Conservation (phyloP, 1,140 invertebrate genomes). For the Contarinia nasturtii region DNA sequence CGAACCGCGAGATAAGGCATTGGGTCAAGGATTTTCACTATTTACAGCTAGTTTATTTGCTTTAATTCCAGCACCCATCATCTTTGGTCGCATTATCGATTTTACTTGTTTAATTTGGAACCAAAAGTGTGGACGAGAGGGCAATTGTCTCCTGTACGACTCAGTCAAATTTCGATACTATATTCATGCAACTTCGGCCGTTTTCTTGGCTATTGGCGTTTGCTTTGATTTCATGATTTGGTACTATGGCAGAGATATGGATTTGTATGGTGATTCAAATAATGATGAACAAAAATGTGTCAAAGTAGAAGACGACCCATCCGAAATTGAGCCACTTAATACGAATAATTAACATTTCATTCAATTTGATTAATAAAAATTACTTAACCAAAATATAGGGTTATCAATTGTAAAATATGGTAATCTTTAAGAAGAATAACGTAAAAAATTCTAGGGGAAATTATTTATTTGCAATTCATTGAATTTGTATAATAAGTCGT, state of each 20-base stretch:
- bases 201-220: conserved; percentile 31
- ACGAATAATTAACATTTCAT: no score
- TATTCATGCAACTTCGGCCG: conserved; percentile 32
- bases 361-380: no score
- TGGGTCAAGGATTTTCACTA: conserved; percentile 39
- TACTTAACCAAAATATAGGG: no score
- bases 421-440: no score
- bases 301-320: not conserved
- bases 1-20: conserved; percentile 36
- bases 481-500: no score
- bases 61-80: conserved; percentile 42
- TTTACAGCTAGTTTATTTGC: conserved; percentile 42
- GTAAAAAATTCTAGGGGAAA: no score
- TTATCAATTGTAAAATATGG: no score
- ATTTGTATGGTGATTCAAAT: conserved; percentile 35
- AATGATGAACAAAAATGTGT: conserved; percentile 13
- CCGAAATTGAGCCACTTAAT: not conserved
- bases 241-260: conserved; percentile 32
- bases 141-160: conserved; percentile 46
- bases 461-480: no score
- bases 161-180: conserved; percentile 33
- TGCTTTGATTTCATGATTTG: conserved; percentile 35
- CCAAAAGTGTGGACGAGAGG: conserved; percentile 32
- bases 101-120: conserved; percentile 42
- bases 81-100: conserved; percentile 43